These are phyloP conservation scores for Cavia porcellus DNA, from an alignment of 2,113 vertebrate genomes.

Conservation along the genomic window DNA sequence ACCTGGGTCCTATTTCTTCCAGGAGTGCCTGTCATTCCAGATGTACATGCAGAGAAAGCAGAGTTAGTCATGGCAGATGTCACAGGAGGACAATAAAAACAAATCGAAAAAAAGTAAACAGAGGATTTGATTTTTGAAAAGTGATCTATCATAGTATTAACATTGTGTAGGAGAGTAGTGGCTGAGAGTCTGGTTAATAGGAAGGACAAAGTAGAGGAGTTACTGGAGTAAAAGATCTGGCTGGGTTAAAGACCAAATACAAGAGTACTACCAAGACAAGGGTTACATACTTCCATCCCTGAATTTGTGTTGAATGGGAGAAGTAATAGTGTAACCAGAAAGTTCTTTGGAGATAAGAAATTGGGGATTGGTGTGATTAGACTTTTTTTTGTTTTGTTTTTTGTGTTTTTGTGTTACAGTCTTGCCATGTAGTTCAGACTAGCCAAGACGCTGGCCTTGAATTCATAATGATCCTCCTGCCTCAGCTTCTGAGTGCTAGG, in stretches of 20 bases:
- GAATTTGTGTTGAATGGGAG: constrained; percentile 24
- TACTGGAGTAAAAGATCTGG: background rate
- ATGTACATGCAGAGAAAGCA: background rate
- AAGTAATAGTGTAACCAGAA: background rate
- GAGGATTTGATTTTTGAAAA: background rate
- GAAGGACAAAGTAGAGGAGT: background rate
- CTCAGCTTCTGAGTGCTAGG: background rate
- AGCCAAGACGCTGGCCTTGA: background rate
- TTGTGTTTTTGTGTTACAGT: background rate
- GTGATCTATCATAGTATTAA: background rate
- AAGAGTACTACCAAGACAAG: background rate
- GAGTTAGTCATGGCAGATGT: background rate
- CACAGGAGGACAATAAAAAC: background rate
- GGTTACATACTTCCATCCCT: background rate
- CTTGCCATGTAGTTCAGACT: background rate
- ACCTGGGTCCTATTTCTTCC: background rate
- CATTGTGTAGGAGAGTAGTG: background rate
- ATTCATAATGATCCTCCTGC: background rate
- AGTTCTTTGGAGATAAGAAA: constrained; percentile 24
- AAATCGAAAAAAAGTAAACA: background rate
- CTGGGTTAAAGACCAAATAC: background rate
- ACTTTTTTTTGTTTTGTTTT: background rate
- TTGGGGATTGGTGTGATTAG: background rate
- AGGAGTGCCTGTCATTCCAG: background rate
- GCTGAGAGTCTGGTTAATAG: background rate